Evolutionary conservation across 1,140 invertebrate genomes (phyloP).

Genomic region (Drosophila oshimai): DNA sequence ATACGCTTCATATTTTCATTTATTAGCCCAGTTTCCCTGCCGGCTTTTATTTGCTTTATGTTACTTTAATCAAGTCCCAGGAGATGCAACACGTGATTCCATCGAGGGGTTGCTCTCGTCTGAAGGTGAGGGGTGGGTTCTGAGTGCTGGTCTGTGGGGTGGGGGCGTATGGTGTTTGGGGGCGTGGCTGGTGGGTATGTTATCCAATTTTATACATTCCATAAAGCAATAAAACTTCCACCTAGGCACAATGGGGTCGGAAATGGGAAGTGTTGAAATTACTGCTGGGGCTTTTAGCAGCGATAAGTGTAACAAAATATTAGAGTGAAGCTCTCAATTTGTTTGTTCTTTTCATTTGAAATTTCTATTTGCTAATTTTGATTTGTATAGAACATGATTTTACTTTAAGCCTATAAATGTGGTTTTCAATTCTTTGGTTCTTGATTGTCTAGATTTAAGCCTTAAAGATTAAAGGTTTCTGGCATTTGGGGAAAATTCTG

Average conservation of each 20-base stretch:
- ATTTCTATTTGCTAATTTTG: no score
- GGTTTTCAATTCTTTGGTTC: no score
- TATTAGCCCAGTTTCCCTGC: constrained; percentile 68
- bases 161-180: constrained; percentile 7
- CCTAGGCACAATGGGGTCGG: constrained; percentile 39
- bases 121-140: background rate
- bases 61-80: constrained; percentile 79
- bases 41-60: constrained; percentile 76
- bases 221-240: constrained; percentile 69
- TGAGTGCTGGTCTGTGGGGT: background rate
- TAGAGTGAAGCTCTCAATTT: background rate
- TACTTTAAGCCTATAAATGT: no score
- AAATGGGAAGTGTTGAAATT: background rate
- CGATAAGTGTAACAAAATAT: background rate
- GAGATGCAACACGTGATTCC: constrained; percentile 82
- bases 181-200: constrained; percentile 51
- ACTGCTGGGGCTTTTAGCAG: background rate
- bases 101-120: constrained; percentile 38
- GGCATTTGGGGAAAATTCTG: no score
- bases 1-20: constrained; percentile 78
- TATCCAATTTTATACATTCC: constrained; percentile 71
- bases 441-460: no score
- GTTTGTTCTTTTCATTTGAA: background rate
- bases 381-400: no score
- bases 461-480: no score